Evolutionary conservation across 2,113 vertebrate species (phyloP).

Genomic region (Melanerpes formicivorus): DNA sequence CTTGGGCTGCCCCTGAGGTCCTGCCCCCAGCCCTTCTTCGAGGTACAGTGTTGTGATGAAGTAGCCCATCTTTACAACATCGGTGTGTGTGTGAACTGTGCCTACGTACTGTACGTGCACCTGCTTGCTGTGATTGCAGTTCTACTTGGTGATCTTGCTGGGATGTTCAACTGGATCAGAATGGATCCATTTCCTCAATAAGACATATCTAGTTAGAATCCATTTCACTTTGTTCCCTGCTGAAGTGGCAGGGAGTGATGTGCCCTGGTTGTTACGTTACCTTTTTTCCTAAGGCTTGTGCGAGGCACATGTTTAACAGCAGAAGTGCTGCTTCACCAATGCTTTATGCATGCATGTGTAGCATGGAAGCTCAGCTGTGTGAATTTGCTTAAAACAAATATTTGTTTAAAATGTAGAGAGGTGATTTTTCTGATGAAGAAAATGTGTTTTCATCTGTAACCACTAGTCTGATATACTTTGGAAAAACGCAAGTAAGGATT

Average conservation of each 20-base stretch:
- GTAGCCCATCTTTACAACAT: neutral
- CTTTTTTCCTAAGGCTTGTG: slow-evolving; percentile 21
- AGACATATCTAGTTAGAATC: neutral
- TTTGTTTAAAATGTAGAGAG: neutral
- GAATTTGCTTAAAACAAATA: neutral
- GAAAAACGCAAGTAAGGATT: neutral
- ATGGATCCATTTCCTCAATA: neutral
- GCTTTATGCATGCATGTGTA: neutral
- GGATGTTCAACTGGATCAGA: neutral
- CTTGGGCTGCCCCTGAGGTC: neutral
- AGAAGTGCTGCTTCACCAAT: neutral
- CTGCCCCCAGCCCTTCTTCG: neutral
- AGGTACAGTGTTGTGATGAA: rapidly evolving
- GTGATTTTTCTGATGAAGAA: neutral
- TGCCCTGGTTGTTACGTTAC: neutral
- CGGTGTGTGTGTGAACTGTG: rapidly evolving
- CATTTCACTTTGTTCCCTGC: neutral
- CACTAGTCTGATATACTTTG: neutral
- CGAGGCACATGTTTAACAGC: neutral
- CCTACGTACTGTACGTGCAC: rapidly evolving
- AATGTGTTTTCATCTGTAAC: neutral
- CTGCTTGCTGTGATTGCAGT: neutral
- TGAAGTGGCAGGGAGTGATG: rapidly evolving
- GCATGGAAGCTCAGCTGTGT: neutral
- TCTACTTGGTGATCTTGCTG: rapidly evolving